Evolutionary conservation across 2,888 invertebrate genomes (phyloP).

Genomic region (Epinotia ramella): DNA sequence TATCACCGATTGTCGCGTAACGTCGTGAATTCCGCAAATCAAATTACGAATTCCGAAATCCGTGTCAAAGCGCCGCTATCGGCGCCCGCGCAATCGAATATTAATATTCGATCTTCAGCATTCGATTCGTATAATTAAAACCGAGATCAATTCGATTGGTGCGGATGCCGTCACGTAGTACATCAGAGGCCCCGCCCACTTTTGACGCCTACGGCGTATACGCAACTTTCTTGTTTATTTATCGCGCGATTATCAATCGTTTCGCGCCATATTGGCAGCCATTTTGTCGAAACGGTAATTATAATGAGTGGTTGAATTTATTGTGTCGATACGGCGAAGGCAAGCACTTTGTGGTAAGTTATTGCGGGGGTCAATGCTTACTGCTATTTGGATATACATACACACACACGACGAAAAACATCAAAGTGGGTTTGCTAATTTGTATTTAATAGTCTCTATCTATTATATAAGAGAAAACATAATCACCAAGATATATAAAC

Average conservation of each 20-base stretch:
- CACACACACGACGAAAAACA: not conserved
- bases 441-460: not conserved
- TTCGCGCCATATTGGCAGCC: constrained; percentile 65
- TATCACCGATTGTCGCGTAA: not conserved
- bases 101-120: constrained; percentile 82
- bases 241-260: constrained; percentile 55
- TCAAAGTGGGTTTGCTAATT: not conserved
- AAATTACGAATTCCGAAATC: constrained; percentile 78
- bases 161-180: constrained; percentile 82
- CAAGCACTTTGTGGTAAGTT: constrained; percentile 1
- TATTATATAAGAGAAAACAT: too few relatives aligned
- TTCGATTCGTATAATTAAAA: constrained; percentile 84
- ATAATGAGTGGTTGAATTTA: constrained; percentile 57
- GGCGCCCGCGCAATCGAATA: constrained; percentile 77
- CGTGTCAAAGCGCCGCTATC: constrained; percentile 72
- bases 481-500: too few relatives aligned
- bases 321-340: constrained; percentile 28
- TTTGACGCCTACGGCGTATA: constrained; percentile 82
- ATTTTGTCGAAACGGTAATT: constrained; percentile 60
- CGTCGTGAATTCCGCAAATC: constrained; percentile 73
- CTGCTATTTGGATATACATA: not conserved
- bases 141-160: constrained; percentile 81
- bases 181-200: constrained; percentile 81
- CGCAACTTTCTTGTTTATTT: constrained; percentile 76
- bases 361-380: not conserved